Conservation (phyloP, 2,888 invertebrate genomes). For the Eremobia ochroleuca region DNA sequence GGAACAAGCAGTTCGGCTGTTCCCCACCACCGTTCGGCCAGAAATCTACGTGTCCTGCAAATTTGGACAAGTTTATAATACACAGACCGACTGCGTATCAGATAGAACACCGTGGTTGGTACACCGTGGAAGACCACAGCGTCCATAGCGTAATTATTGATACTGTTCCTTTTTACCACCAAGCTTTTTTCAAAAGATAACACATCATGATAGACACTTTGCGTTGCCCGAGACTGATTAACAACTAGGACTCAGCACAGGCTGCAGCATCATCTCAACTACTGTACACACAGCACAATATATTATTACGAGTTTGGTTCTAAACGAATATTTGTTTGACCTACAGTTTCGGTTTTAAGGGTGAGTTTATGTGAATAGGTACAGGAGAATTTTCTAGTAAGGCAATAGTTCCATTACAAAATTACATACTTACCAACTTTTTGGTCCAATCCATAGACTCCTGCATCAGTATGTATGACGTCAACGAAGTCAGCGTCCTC, state of each 20-base stretch:
- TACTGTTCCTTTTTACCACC: neutral
- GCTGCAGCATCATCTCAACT: too few relatives aligned
- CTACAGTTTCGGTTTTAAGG: neutral
- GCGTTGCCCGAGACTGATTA: neutral
- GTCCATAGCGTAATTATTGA: neutral
- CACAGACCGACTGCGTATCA: neutral
- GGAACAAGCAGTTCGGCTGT: constrained; percentile 84
- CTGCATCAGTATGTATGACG: constrained; percentile 82
- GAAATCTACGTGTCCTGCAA: constrained; percentile 85
- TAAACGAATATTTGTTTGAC: neutral
- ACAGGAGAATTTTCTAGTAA: neutral
- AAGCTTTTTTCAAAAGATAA: neutral
- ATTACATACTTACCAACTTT: constrained; percentile 79
- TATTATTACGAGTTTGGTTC: neutral
- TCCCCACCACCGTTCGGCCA: constrained; percentile 82
- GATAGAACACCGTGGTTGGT: neutral
- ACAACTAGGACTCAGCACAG: neutral
- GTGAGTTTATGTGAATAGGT: neutral
- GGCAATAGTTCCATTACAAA: neutral
- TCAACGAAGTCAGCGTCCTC: constrained; percentile 83
- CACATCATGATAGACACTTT: neutral
- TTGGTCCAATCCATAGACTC: constrained; percentile 80
- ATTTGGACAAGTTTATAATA: neutral
- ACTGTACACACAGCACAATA: neutral
- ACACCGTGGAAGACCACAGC: neutral